phyloP scores from a whole-genome alignment of 1,140 invertebrate species.

The Riptortus pedestris region DNA sequence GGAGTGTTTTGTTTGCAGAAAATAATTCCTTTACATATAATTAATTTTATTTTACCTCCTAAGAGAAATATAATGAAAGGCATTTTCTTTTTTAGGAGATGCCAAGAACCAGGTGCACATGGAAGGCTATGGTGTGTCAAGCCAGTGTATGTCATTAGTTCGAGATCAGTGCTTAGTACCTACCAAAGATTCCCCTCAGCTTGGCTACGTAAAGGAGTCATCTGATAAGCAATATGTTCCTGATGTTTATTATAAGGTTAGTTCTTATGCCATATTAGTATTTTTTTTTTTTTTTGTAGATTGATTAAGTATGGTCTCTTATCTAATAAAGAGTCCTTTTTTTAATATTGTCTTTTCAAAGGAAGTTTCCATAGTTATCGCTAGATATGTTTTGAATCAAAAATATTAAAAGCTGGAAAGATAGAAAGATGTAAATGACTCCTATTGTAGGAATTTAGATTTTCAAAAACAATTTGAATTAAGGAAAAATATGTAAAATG shows the following conservation, averaged over 20 bases:
- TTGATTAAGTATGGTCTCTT: background rate
- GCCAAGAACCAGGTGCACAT: constrained; percentile 87
- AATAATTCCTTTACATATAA: too few relatives aligned
- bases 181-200: constrained; percentile 91
- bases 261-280: constrained; percentile 32
- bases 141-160: constrained; percentile 95
- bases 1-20: too few relatives aligned
- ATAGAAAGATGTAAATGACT: too few relatives aligned
- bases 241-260: constrained; percentile 97
- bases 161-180: constrained; percentile 88
- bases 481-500: too few relatives aligned
- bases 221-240: constrained; percentile 92
- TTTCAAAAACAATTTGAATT: too few relatives aligned
- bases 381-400: too few relatives aligned
- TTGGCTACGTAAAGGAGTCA: constrained; percentile 91
- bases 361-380: too few relatives aligned
- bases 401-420: too few relatives aligned
- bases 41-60: too few relatives aligned
- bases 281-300: background rate
- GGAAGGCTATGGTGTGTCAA: constrained; percentile 97
- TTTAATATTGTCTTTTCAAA: background rate
- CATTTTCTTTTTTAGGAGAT: constrained; percentile 57
- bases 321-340: constrained; percentile 6
- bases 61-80: too few relatives aligned
- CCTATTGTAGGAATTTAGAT: too few relatives aligned